Evolutionary conservation across 2,888 invertebrate genomes (phyloP).

Genomic region (Apocheima hispidaria): DNA sequence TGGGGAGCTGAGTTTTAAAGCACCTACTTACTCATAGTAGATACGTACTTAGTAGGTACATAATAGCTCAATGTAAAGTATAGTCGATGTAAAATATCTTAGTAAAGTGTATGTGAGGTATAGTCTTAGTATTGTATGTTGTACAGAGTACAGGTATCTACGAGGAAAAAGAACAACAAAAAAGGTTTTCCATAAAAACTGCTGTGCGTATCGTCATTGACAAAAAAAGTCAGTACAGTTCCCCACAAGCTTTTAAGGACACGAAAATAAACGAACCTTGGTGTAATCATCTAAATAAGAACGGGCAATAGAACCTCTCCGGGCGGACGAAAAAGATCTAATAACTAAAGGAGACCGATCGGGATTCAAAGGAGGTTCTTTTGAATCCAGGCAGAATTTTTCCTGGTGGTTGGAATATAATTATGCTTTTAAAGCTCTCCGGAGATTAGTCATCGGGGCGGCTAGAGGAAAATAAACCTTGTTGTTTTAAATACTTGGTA

Average conservation of each 20-base stretch:
- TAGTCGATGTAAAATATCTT: too few species aligned
- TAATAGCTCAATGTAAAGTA: too few species aligned
- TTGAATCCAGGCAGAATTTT: conserved; percentile 10
- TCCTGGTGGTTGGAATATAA: conserved; percentile 9
- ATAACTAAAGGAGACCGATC: conserved; percentile 10
- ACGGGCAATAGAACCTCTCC: conserved; percentile 7
- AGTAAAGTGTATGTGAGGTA: too few species aligned
- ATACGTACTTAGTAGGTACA: too few species aligned
- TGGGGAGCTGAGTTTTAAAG: too few species aligned
- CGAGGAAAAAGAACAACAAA: background rate
- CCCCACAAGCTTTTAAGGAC: conserved; percentile 15
- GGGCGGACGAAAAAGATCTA: conserved; percentile 2
- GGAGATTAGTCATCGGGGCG: background rate
- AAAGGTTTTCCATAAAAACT: conserved; percentile 12
- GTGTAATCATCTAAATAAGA: conserved; percentile 25
- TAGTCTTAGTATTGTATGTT: too few species aligned
- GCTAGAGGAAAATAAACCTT: background rate
- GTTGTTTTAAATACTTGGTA: background rate
- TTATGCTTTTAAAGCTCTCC: conserved; percentile 19
- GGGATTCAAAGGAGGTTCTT: conserved; percentile 19
- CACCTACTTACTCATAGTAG: too few species aligned
- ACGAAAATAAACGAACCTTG: conserved; percentile 24
- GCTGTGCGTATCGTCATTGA: conserved; percentile 8
- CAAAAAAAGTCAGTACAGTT: background rate
- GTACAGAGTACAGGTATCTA: background rate